A percentile compares a stretch with the other conserved stretches of the same genome.
Evolutionary conservation across 1,140 invertebrate genomes (phyloP).

Genomic region (Drosophila neocordata): DNA sequence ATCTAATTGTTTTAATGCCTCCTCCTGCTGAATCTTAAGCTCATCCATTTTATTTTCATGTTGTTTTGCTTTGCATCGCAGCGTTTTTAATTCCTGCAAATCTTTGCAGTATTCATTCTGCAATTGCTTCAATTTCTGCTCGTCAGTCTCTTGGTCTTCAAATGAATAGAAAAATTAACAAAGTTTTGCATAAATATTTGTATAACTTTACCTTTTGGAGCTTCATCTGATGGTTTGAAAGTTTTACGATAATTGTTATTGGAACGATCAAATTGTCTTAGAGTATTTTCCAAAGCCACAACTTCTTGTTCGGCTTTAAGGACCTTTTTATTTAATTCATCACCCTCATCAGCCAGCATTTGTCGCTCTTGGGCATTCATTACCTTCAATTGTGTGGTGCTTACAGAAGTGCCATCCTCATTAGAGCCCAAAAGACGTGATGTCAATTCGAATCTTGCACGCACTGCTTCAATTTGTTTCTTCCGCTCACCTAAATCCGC

Average conservation of each 20-base stretch:
- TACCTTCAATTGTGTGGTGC: slow-evolving; percentile 86
- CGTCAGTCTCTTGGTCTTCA: slow-evolving; percentile 50
- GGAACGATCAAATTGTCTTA: slow-evolving; percentile 86
- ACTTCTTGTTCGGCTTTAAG: slow-evolving; percentile 87
- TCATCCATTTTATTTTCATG: slow-evolving; percentile 51
- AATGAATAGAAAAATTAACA: not conserved
- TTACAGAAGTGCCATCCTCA: slow-evolving; percentile 84
- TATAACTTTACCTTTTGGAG: slow-evolving; percentile 41
- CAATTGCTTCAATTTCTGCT: slow-evolving; percentile 46
- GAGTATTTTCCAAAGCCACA: slow-evolving; percentile 88
- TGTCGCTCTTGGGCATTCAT: slow-evolving; percentile 86
- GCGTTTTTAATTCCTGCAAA: slow-evolving; percentile 54
- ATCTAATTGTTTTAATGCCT: slow-evolving; percentile 38
- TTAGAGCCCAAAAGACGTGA: slow-evolving; percentile 83
- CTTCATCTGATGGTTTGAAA: slow-evolving; percentile 66
- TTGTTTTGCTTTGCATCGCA: slow-evolving; percentile 62
- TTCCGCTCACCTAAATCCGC: slow-evolving; percentile 84
- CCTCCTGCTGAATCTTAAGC: slow-evolving; percentile 41
- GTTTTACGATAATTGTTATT: slow-evolving; percentile 86
- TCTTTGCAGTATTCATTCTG: slow-evolving; percentile 52
- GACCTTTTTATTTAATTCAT: slow-evolving; percentile 86
- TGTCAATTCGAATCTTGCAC: slow-evolving; percentile 82
- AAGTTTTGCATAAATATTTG: slow-evolving; percentile 25
- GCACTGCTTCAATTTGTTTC: slow-evolving; percentile 84
- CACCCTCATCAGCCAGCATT: slow-evolving; percentile 86